phyloP scores from a whole-genome alignment of 2,888 invertebrate species.

The Drosophila peninsularis region DNA sequence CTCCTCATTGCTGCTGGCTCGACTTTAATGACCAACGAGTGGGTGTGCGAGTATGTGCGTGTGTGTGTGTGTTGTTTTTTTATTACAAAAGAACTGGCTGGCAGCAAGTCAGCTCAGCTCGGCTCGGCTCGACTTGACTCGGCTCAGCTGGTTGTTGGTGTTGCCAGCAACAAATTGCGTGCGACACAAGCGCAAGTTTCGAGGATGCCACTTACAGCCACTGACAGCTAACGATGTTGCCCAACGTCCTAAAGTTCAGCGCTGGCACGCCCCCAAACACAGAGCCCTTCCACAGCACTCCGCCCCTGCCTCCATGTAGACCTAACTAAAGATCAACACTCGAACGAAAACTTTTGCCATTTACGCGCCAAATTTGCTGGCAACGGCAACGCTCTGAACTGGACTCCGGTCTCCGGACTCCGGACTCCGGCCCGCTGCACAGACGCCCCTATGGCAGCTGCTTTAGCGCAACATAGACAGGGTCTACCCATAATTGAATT shows the following conservation, averaged over 20 bases:
- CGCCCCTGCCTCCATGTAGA: conserved; percentile 17
- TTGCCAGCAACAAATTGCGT: conserved; percentile 73
- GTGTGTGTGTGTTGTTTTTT: conserved; percentile 9
- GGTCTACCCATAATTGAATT: conserved; percentile 71
- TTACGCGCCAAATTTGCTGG: conserved; percentile 72
- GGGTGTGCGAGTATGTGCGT: background rate
- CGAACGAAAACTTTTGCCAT: conserved; percentile 75
- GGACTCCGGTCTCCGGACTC: background rate
- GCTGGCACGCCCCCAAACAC: conserved; percentile 23
- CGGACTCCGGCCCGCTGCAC: background rate
- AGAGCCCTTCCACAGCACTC: background rate
- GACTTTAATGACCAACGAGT: conserved; percentile 35
- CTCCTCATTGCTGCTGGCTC: conserved; percentile 17
- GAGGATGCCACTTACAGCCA: conserved; percentile 77
- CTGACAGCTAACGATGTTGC: conserved; percentile 78
- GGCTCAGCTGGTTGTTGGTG: conserved; percentile 23
- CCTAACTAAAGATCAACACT: conserved; percentile 75
- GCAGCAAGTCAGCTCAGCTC: conserved; percentile 11
- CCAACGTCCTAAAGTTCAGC: conserved; percentile 51
- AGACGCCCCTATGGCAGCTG: background rate
- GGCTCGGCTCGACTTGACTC: background rate
- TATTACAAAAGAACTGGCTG: conserved; percentile 23
- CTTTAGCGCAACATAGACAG: background rate
- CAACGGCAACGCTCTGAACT: conserved; percentile 8
- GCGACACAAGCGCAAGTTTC: conserved; percentile 70